Conservation (phyloP, 2,888 invertebrate genomes). For the Adelognathus sp. region DNA sequence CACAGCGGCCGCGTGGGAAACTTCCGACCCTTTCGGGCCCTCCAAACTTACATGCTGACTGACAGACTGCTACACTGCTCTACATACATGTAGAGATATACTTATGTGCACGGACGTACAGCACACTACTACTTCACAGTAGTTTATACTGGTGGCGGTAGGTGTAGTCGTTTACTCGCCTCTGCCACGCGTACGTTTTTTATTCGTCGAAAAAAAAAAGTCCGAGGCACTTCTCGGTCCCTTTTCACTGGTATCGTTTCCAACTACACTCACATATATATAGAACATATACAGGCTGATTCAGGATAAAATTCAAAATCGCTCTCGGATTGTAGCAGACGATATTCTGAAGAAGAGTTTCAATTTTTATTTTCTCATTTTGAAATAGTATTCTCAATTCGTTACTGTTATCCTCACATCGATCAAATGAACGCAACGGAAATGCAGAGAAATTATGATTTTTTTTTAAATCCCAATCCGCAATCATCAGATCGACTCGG, state of each 20-base stretch:
- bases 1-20: conserved; percentile 60
- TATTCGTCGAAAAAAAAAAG: neutral
- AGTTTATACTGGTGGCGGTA: neutral
- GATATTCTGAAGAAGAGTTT: no score
- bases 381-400: no score
- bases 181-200: conserved; percentile 16
- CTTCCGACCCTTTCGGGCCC: conserved; percentile 39
- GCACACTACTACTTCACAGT: neutral
- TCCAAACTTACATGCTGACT: neutral
- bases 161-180: neutral
- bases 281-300: no score
- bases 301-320: no score
- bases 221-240: neutral
- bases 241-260: neutral
- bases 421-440: no score
- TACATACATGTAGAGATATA: neutral
- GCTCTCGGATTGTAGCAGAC: no score
- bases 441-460: no score
- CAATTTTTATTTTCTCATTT: no score
- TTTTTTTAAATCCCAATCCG: no score
- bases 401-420: no score
- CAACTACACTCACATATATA: neutral
- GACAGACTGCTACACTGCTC: neutral
- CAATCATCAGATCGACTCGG: no score
- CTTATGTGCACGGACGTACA: neutral